Conservation (phyloP, 2,797 vertebrate genomes). For the Oophaga sylvatica region DNA sequence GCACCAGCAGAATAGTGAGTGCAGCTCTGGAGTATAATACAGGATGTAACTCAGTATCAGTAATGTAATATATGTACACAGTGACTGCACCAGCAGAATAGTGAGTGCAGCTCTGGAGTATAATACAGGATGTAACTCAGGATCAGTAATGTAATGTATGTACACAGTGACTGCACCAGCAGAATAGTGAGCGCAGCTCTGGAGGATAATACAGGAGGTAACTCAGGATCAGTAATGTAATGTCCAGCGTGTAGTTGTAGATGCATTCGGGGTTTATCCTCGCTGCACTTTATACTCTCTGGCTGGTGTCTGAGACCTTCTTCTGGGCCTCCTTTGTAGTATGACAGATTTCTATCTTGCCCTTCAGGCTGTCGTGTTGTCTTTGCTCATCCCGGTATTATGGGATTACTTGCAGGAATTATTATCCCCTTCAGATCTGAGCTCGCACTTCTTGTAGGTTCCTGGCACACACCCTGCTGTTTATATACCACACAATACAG, state of each 20-base stretch:
- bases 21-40: no score
- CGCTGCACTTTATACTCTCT: not conserved
- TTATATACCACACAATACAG: constrained; percentile 5
- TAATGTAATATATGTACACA: no score
- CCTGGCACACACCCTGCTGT: constrained; percentile 18
- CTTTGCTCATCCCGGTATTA: constrained; percentile 59
- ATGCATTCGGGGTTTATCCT: not conserved
- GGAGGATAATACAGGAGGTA: not conserved
- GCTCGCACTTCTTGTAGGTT: constrained; percentile 4
- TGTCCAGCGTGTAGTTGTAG: not conserved
- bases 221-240: not conserved
- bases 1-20: no score
- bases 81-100: no score
- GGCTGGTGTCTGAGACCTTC: not conserved
- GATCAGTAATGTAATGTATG: no score
- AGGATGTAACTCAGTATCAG: no score
- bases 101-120: no score
- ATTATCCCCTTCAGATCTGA: constrained; percentile 43
- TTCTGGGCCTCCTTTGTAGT: constrained; percentile 2
- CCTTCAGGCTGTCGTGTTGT: constrained; percentile 55
- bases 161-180: not conserved
- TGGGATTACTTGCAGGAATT: constrained; percentile 52
- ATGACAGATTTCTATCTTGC: constrained; percentile 40
- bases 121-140: no score
- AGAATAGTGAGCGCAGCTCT: not conserved